Evolutionary conservation across 2,113 vertebrate genomes (phyloP).

Genomic region (Paratilapia polleni): DNA sequence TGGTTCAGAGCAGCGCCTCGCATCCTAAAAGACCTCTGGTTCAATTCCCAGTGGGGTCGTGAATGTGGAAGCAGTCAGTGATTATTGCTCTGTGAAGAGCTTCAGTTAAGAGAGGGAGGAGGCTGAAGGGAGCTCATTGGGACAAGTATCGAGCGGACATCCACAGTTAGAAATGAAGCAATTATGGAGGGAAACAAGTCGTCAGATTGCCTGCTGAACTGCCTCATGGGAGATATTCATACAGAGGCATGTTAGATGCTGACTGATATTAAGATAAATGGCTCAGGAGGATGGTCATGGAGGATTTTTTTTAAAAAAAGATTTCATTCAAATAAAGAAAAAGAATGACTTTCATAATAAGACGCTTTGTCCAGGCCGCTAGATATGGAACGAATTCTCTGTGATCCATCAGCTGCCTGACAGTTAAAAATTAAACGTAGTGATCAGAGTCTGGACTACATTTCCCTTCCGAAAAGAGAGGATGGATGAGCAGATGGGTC

Average conservation of each 20-base stretch:
- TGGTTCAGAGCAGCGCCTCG: neutral
- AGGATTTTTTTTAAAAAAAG: neutral
- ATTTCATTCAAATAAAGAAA: neutral
- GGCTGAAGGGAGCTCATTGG: neutral
- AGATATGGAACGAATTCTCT: neutral
- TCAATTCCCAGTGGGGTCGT: conserved; percentile 7
- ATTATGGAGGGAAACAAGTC: neutral
- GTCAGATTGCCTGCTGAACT: neutral
- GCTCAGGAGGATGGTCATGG: fast-evolving
- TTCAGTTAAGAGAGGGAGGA: neutral
- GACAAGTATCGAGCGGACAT: neutral
- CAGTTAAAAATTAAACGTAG: neutral
- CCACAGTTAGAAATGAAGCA: neutral
- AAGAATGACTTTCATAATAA: too few species aligned
- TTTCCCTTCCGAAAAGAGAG: neutral
- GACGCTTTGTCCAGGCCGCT: neutral
- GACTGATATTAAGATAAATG: neutral
- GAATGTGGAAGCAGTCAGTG: neutral
- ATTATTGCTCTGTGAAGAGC: neutral
- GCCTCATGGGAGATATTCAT: neutral
- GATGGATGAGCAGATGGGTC: fast-evolving
- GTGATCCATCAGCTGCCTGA: neutral
- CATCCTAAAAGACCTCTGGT: neutral
- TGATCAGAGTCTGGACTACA: neutral
- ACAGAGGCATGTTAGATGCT: neutral